Evolutionary conservation across 1,140 invertebrate genomes (phyloP).

Genomic region (Brachionus angularis): DNA sequence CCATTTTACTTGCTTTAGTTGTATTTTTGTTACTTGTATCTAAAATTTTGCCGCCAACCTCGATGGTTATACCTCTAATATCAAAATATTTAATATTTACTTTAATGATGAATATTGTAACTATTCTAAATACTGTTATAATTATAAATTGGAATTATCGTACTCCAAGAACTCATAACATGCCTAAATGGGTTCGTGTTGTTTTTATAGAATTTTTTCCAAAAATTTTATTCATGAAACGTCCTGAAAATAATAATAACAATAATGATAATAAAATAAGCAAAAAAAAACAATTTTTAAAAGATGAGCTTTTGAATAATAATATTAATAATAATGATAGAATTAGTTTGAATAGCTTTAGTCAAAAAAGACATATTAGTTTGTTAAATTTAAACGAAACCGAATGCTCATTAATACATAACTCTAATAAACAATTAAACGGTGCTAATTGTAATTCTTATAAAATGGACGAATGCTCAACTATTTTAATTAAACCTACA

Average conservation of each 20-base stretch:
- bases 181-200: slow-evolving; percentile 74
- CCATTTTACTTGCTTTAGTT: slow-evolving; percentile 95
- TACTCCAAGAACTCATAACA: slow-evolving; percentile 71
- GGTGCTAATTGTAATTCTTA: too few relatives aligned
- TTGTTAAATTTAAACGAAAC: too few relatives aligned
- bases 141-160: slow-evolving; percentile 99
- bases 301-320: too few relatives aligned
- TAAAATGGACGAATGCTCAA: too few relatives aligned
- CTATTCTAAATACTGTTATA: slow-evolving; percentile 94
- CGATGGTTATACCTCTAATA: slow-evolving; percentile 66
- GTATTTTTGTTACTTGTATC: slow-evolving; percentile 97
- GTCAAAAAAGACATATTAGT: too few relatives aligned
- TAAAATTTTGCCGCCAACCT: slow-evolving; percentile 95
- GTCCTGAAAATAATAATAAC: slow-evolving; percentile 7
- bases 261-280: slow-evolving; percentile 1
- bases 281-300: slow-evolving; percentile 67
- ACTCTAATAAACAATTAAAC: too few relatives aligned
- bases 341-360: too few relatives aligned
- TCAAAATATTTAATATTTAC: slow-evolving; percentile 98
- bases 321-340: too few relatives aligned
- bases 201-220: slow-evolving; percentile 87
- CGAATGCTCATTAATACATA: too few relatives aligned
- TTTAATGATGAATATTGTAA: slow-evolving; percentile 99
- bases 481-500: too few relatives aligned
- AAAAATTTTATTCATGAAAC: slow-evolving; percentile 59